phyloP scores from a whole-genome alignment of 2,888 invertebrate genomes.

The Ectobius pallidus region DNA sequence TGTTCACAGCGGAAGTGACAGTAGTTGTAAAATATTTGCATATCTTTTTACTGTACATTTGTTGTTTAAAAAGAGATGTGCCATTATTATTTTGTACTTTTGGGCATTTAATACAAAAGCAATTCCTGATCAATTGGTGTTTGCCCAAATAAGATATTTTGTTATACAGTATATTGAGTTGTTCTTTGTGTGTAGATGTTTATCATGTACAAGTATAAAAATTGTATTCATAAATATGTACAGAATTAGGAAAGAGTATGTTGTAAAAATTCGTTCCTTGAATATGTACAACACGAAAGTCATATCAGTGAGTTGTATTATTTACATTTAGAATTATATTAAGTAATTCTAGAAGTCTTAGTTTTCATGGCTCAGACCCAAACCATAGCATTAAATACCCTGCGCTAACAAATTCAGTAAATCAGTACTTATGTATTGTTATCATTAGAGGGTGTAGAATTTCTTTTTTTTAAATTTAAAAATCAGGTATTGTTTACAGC shows the following conservation, averaged over 20 bases:
- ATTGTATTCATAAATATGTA: background rate
- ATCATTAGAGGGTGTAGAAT: background rate
- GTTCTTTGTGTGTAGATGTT: background rate
- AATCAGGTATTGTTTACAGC: background rate
- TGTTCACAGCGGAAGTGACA: background rate
- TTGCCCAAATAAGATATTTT: constrained; percentile 11
- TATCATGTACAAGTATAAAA: constrained; percentile 2
- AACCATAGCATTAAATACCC: too few species aligned
- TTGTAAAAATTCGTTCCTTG: constrained; percentile 10
- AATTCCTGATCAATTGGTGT: background rate
- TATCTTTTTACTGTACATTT: constrained; percentile 25
- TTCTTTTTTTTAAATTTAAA: background rate
- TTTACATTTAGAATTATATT: constrained; percentile 19
- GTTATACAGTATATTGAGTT: constrained; percentile 1
- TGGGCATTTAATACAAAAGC: constrained; percentile 1
- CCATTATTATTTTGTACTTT: constrained; percentile 19
- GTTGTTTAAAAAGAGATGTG: constrained; percentile 3
- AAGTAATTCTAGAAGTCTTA: background rate
- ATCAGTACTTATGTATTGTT: too few species aligned
- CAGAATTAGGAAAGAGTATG: background rate
- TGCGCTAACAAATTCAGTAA: too few species aligned
- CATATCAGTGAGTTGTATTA: constrained; percentile 11
- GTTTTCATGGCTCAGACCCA: too few species aligned
- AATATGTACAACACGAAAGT: background rate
- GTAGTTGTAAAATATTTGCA: constrained; percentile 18